phyloP scores from a whole-genome alignment of 2,113 vertebrate species.

The zebrafish (Danio rerio) region DNA sequence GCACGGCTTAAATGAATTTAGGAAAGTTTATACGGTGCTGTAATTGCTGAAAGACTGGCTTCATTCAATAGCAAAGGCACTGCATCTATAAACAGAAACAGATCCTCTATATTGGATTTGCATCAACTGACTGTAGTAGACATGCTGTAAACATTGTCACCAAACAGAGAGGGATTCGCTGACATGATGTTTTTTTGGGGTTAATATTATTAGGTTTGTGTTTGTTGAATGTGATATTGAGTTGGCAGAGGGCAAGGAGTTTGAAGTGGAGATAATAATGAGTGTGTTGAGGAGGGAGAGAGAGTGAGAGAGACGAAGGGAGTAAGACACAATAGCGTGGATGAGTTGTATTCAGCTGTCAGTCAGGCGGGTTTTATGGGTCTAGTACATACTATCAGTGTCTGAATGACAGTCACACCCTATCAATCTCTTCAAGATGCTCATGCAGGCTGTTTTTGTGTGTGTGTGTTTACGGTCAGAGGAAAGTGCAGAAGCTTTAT shows the following conservation, averaged over 20 bases:
- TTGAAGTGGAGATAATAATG: neutral
- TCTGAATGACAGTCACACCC: conserved; percentile 44
- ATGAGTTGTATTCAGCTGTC: conserved; percentile 32
- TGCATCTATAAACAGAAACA: neutral
- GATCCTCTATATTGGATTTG: conserved; percentile 28
- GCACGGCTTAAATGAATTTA: conserved; percentile 25
- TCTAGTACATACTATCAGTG: conserved; percentile 38
- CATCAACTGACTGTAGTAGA: conserved; percentile 26
- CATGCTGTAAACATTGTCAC: conserved; percentile 32
- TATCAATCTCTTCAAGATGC: conserved; percentile 19
- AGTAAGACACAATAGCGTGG: neutral
- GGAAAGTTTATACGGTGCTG: neutral
- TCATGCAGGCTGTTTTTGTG: neutral
- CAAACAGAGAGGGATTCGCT: neutral
- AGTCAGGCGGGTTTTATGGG: conserved; percentile 28
- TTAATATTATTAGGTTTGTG: conserved; percentile 21
- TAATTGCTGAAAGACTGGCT: conserved; percentile 6
- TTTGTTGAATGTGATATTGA: conserved; percentile 7
- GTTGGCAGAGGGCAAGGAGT: conserved; percentile 23
- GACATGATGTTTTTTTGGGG: neutral
- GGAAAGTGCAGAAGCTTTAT: neutral
- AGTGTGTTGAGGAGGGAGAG: neutral
- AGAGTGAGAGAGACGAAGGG: neutral
- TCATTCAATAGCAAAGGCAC: neutral
- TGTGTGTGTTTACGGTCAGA: neutral